Percentiles rank a stretch among this genome's conserved stretches.
These are phyloP conservation scores for Macroramphosus scolopax DNA, from an alignment of 2,797 vertebrate genomes.

Conservation along the genomic window DNA sequence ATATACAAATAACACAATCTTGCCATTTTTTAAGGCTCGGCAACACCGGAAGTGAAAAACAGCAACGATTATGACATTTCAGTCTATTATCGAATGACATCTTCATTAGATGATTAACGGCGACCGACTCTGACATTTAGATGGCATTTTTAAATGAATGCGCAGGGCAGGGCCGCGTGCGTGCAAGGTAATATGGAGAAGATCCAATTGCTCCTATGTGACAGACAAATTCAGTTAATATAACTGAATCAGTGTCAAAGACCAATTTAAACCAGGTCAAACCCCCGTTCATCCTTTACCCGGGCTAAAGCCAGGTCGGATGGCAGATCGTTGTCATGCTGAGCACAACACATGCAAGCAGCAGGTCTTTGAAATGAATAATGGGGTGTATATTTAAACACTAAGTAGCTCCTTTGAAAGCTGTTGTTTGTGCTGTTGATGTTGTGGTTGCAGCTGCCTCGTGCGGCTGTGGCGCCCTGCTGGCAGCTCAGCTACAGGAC, in stretches of 20 bases:
- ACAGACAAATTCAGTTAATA: slow-evolving; percentile 11
- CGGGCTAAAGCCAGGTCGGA: too few relatives aligned
- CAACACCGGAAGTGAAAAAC: too few relatives aligned
- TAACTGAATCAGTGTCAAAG: slow-evolving; percentile 22
- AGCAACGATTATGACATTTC: slow-evolving; percentile 34
- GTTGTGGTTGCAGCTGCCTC: too few relatives aligned
- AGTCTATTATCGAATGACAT: slow-evolving; percentile 17
- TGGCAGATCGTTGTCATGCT: too few relatives aligned
- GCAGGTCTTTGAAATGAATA: not conserved
- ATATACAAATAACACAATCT: too few relatives aligned
- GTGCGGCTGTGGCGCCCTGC: slow-evolving; percentile 21
- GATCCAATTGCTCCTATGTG: slow-evolving; percentile 31
- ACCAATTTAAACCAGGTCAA: slow-evolving; percentile 24
- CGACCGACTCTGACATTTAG: slow-evolving; percentile 56
- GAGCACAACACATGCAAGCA: not conserved
- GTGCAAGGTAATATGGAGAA: slow-evolving; percentile 6
- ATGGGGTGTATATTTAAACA: slow-evolving; percentile 9
- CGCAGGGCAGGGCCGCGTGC: not conserved
- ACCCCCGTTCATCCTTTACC: not conserved
- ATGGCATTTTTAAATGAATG: slow-evolving; percentile 54
- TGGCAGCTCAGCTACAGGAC: slow-evolving; percentile 33
- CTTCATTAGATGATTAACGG: slow-evolving; percentile 31
- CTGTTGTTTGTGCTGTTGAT: slow-evolving; percentile 14
- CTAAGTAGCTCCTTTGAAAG: slow-evolving; percentile 10
- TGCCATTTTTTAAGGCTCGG: too few relatives aligned